Evolutionary conservation across 2,797 vertebrate genomes (phyloP).

Genomic region (Coracias cyanogaster): DNA sequence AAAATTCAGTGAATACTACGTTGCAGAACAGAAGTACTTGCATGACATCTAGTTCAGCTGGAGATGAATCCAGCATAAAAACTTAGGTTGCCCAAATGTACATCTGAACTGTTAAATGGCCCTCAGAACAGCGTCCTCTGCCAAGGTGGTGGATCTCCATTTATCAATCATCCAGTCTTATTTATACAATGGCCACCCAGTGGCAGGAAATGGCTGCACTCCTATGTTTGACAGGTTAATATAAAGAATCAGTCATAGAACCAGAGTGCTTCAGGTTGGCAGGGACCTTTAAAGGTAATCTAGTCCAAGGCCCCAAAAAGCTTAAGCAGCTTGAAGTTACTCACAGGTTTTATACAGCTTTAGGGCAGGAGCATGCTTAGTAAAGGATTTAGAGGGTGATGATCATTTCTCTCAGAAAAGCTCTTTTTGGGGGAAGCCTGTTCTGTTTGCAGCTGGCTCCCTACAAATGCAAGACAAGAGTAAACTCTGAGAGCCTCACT

Average conservation of each 20-base stretch:
- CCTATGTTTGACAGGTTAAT: not conserved
- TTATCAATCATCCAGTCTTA: not conserved
- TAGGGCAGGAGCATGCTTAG: not conserved
- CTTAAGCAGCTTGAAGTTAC: not conserved
- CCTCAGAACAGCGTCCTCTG: not conserved
- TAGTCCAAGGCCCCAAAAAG: not conserved
- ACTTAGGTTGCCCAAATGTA: not conserved
- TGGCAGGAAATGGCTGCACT: not conserved
- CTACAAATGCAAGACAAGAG: not conserved
- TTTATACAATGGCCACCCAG: not conserved
- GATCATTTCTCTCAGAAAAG: not conserved
- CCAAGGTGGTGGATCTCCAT: not conserved
- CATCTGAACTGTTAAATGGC: not conserved
- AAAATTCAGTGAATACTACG: not conserved
- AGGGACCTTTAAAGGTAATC: not conserved
- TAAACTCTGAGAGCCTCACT: not conserved
- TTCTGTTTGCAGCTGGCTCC: not conserved
- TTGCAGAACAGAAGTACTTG: not conserved
- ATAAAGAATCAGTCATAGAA: not conserved
- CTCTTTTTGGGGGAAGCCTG: not conserved
- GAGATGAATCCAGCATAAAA: not conserved
- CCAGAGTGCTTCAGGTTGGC: not conserved
- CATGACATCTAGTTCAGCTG: not conserved
- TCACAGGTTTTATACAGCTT: not conserved
- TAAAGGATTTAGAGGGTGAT: not conserved